Percentiles rank a stretch among this genome's conserved stretches.
Evolutionary conservation across 1,140 invertebrate genomes (phyloP).

Genomic region (Drosophila funebris): DNA sequence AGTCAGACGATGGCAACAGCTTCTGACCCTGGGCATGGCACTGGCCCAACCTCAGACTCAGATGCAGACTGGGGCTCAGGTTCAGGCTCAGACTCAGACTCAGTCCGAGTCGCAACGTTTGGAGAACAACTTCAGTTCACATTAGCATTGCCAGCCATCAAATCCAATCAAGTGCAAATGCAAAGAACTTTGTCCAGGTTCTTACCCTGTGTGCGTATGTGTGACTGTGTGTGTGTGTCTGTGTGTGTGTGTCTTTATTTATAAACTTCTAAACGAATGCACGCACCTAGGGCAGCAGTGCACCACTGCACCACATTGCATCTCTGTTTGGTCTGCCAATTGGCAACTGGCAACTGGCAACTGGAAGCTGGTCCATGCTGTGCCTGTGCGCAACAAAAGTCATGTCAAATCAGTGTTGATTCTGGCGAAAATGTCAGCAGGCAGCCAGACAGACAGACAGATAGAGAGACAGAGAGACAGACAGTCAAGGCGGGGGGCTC

Average conservation of each 20-base stretch:
- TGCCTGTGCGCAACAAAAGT: slow-evolving; percentile 69
- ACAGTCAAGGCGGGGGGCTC: not conserved
- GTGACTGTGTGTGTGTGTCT: not conserved
- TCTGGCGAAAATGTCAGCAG: slow-evolving; percentile 77
- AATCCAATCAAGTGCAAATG: slow-evolving; percentile 74
- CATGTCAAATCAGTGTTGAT: slow-evolving; percentile 80
- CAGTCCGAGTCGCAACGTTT: not conserved
- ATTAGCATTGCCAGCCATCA: slow-evolving; percentile 73
- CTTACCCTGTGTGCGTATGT: not conserved
- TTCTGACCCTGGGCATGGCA: slow-evolving; percentile 46
- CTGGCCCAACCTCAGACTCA: slow-evolving; percentile 19
- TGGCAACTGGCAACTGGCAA: slow-evolving; percentile 1
- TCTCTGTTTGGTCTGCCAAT: not conserved
- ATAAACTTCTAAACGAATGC: slow-evolving; percentile 80
- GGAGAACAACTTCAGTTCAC: slow-evolving; percentile 40
- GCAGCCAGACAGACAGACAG: slow-evolving; percentile 53
- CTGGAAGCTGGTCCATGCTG: slow-evolving; percentile 57
- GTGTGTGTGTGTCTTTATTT: slow-evolving; percentile 58
- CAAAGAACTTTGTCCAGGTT: slow-evolving; percentile 48
- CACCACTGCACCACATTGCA: not conserved
- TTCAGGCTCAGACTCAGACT: not conserved
- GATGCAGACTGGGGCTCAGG: not conserved
- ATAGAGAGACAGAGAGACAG: not conserved
- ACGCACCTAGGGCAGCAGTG: slow-evolving; percentile 55
- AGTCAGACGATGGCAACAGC: slow-evolving; percentile 47